Evolutionary conservation across 2,113 vertebrate species (phyloP), one percentile per base, ranked within the genome.

Genomic region (Saimiri boliviensis): DNA sequence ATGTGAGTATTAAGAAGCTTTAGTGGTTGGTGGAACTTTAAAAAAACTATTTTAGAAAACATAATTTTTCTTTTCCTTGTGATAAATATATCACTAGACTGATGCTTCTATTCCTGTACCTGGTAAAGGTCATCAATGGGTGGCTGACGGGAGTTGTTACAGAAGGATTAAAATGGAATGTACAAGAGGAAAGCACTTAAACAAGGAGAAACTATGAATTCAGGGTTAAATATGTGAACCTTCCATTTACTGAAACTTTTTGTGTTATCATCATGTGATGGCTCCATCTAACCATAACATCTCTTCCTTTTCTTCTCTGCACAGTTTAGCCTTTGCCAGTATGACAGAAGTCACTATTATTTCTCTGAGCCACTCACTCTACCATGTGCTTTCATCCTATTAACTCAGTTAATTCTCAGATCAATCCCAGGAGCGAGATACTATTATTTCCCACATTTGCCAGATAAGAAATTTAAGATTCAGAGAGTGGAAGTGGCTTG

Each of bases 41-140:
- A 88, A 40, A 56, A 49, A 2, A 84, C 83, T 40, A n/a, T 40
- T 94, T 89, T 76, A 35, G 3, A 76, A 93, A 73, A 77, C 37
- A 87, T 3, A 2, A n/a, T 74, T 79, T 94, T 73, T 87, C 66
- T 84, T 93, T 81, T 86, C n/a, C 40, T 76, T 79, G 45, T 82
- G 87, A 52, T 47, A 73, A 42, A 80, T 40, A 23, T n/a, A 27
- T 40, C 60, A 47, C 32, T 32, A 66, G 54, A 68, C 47, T 45
- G 9, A 66, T 32, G 74, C 19, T 17, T 19, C 32, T 91, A 49
- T 76, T 40, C 9, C 40, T 32, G 32, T n/a, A n/a, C 37, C 32
- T 71, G 32, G 6, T 54, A 52, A 58, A 35, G 21, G 14, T 92
- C 21, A 71, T 21, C 40, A 66, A 16, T 16, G 17, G 16, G 23